Conservation (phyloP, 2,113 vertebrate genomes). For the Cygnus atratus region DNA sequence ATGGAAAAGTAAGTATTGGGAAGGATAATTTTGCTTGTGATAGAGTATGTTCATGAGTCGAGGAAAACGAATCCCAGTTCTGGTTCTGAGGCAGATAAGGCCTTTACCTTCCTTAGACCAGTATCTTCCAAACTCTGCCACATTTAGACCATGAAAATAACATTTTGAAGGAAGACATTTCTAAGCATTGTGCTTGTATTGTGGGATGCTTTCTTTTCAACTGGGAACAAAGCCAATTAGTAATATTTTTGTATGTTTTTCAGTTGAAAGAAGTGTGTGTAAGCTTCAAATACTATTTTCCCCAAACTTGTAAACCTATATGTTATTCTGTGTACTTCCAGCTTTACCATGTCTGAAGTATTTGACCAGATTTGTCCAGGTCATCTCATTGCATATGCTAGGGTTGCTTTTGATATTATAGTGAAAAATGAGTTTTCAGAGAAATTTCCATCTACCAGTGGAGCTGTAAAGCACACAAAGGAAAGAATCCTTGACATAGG, state of each 20-base stretch:
- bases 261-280: background rate
- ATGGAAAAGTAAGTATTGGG: background rate
- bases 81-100: background rate
- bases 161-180: background rate
- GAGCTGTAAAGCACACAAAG: background rate
- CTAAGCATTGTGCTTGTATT: background rate
- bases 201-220: background rate
- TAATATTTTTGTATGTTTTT: background rate
- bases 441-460: background rate
- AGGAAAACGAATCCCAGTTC: background rate
- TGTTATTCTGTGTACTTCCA: background rate
- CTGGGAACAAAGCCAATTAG: accelerated
- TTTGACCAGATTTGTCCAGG: background rate
- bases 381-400: background rate
- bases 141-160: background rate
- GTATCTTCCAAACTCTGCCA: background rate
- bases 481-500: background rate
- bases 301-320: background rate
- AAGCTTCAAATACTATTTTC: background rate
- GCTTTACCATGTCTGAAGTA: background rate
- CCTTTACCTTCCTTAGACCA: background rate
- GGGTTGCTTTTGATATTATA: background rate
- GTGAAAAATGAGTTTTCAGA: background rate
- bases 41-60: background rate
- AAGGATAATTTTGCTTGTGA: background rate